Percentiles rank a stretch among this genome's conserved stretches.
phyloP scores from a whole-genome alignment of 2,888 invertebrate species.

The Stenichneumon culpator region DNA sequence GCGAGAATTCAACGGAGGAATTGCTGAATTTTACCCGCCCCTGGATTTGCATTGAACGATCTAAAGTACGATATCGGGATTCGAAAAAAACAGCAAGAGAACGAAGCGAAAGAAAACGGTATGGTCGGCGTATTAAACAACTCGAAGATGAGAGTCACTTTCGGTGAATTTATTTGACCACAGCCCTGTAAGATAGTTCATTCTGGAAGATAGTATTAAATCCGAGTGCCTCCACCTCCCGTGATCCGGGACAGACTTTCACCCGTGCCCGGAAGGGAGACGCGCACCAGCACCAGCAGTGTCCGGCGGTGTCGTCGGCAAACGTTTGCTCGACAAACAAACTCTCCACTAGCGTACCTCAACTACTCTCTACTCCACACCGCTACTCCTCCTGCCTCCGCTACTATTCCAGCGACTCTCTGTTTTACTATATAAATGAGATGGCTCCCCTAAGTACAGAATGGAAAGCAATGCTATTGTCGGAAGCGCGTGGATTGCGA shows the following conservation, averaged over 20 bases:
- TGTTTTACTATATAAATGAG: constrained; percentile 82
- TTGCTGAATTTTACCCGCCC: constrained; percentile 1
- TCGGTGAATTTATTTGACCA: constrained; percentile 84
- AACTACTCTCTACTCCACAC: constrained; percentile 60
- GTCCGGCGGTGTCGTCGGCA: constrained; percentile 85
- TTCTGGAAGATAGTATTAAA: constrained; percentile 84
- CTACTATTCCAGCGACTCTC: constrained; percentile 77
- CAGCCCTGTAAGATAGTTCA: constrained; percentile 78
- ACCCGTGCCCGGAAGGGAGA: constrained; percentile 76
- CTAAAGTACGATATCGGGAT: background rate
- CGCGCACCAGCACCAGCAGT: constrained; percentile 80
- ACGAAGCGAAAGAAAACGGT: background rate
- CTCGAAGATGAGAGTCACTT: constrained; percentile 75
- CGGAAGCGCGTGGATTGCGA: constrained; percentile 63
- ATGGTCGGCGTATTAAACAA: background rate
- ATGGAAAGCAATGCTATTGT: constrained; percentile 77
- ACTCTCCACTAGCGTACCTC: constrained; percentile 79
- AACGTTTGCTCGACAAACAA: constrained; percentile 85
- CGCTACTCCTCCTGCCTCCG: constrained; percentile 74
- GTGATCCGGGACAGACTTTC: constrained; percentile 81
- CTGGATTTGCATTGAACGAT: background rate
- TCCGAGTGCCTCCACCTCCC: constrained; percentile 75
- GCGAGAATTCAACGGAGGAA: background rate
- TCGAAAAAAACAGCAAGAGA: background rate
- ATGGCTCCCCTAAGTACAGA: constrained; percentile 79